These are phyloP conservation scores for Norana najaformis DNA, from an alignment of 2,888 invertebrate genomes.

Conservation along the genomic window DNA sequence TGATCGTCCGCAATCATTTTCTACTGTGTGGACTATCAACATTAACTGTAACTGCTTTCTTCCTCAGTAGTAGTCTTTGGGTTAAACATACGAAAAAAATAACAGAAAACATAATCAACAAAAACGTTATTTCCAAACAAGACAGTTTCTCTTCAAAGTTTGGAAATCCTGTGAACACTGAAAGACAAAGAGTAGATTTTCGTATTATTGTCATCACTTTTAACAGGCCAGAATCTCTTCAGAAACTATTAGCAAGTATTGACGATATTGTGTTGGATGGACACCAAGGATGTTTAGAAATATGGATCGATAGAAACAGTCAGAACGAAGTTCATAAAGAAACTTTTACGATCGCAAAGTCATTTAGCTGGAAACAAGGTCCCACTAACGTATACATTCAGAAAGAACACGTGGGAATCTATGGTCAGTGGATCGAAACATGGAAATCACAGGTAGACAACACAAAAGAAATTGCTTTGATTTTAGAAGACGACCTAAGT, in stretches of 20 bases:
- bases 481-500: constrained; percentile 39
- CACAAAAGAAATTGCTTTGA: constrained; percentile 34
- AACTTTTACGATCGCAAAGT: constrained; percentile 18
- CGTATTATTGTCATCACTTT: constrained; percentile 38
- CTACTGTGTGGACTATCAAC: no score
- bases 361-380: not conserved
- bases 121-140: no score
- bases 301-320: constrained; percentile 37
- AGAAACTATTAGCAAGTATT: constrained; percentile 28
- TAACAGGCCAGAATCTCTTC: no score
- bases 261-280: constrained; percentile 27
- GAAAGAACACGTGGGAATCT: constrained; percentile 34
- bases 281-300: constrained; percentile 33
- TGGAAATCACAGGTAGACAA: constrained; percentile 31
- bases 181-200: constrained; percentile 33
- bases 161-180: no score
- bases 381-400: constrained; percentile 34
- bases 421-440: constrained; percentile 41
- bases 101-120: no score
- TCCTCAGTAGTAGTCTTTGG: no score
- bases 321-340: constrained; percentile 30
- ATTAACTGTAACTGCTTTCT: no score
- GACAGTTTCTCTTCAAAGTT: no score
- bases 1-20: no score
- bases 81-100: no score